Base-by-base conservation (phyloP, 2,113 vertebrate species). In the Zeus faber region DNA sequence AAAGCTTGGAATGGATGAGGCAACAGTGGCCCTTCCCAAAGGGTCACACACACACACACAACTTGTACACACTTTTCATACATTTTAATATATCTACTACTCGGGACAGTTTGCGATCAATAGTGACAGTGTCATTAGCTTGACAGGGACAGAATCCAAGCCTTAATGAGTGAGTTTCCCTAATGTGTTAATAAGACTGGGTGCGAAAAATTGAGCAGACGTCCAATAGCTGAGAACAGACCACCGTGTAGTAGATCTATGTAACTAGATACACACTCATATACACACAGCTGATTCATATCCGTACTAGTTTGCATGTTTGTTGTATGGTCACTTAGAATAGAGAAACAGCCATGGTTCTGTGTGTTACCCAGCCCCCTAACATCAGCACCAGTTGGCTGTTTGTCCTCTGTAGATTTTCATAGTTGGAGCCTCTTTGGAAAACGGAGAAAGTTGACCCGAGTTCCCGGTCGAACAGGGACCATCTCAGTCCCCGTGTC, bases 281-380 rank as follows among this genome's bases (percentile, higher is more conserved):
- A 77, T 49, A 50, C 69, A 79, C 58, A 80, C 70, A 48, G 51
- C 79, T 77, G 68, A 73, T 72, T 85, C 81, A 86, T 77, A 85
- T 62, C 73, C 62, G 76, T 87, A 85, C 76, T 86, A 85, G 82
- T 84, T 87, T 90, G 86, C 88, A 87, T 89, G 89, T 86, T 84
- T 85, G 80, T 87, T 80, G 83, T 88, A 82, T 82, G 86, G 86
- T 89, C 83, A 82, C 79, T 77, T 85, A 87, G 85, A 67, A 14
- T 7, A 83, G 83, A 82, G 74, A 52, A 65, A 40, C 17, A 46
- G 63, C 4, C 62, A 80, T 67, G 54, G 78, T 26, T 0, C 63
- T 59, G 63, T 39, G 67, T 61, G 33, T 37, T 37, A 14, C 4
- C 13, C 45, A 16, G 17, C 26, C 31, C 53, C 11, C 27, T 33